Conservation (phyloP, 2,113 vertebrate species). For the Campylorhamphus procurvoides region DNA sequence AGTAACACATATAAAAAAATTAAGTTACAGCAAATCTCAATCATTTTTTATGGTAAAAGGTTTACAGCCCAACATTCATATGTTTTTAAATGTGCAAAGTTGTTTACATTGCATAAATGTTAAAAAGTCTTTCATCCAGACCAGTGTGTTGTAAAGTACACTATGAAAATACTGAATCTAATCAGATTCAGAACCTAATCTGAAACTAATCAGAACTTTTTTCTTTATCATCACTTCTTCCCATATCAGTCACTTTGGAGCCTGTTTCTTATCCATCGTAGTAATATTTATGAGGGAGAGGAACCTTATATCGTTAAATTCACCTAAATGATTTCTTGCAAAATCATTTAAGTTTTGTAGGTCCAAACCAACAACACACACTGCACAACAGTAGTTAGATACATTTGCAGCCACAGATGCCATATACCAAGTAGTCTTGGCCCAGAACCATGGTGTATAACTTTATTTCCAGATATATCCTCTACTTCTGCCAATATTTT, state of each 20-base stretch:
- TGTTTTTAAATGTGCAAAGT: not conserved
- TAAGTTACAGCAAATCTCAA: not conserved
- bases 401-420: not conserved
- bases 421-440: not conserved
- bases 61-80: not conserved
- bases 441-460: not conserved
- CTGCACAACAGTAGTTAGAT: not conserved
- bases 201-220: not conserved
- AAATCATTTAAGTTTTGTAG: not conserved
- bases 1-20: not conserved
- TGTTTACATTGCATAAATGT: not conserved
- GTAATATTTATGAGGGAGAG: not conserved
- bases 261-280: rapidly evolving
- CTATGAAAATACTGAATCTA: not conserved
- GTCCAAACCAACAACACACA: not conserved
- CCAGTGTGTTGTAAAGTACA: not conserved
- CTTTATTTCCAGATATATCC: not conserved
- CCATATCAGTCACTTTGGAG: not conserved
- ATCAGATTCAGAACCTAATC: no score
- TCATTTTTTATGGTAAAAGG: not conserved
- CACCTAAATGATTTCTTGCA: not conserved
- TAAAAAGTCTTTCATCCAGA: not conserved
- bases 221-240: not conserved
- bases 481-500: not conserved
- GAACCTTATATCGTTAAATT: not conserved